A percentile compares a stretch with the other conserved stretches of the same genome.
phyloP scores from a whole-genome alignment of 2,113 vertebrate genomes.

The Pithys albifrons region DNA sequence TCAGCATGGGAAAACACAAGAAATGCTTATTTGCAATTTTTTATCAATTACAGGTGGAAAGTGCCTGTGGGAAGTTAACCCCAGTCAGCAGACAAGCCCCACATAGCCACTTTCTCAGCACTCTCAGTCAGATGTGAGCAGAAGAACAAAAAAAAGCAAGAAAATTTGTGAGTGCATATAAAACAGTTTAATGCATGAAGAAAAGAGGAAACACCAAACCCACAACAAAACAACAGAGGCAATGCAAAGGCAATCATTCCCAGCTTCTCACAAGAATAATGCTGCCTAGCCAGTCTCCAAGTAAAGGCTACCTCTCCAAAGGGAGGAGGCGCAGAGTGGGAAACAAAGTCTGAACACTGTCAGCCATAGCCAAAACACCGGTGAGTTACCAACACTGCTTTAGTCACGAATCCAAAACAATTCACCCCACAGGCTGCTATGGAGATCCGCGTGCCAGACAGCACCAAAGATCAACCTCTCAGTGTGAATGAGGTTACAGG shows the following conservation, averaged over 20 bases:
- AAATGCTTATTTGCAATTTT: background rate
- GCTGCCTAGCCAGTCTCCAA: background rate
- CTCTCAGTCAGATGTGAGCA: background rate
- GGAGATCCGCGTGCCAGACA: background rate
- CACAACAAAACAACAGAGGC: background rate
- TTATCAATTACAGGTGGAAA: background rate
- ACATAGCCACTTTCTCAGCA: background rate
- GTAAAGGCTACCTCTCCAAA: background rate
- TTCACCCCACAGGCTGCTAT: background rate
- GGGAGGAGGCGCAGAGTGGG: background rate
- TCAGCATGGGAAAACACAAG: background rate
- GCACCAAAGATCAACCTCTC: background rate
- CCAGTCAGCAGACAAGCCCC: background rate
- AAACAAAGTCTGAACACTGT: background rate
- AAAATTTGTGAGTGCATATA: background rate
- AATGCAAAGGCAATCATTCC: background rate
- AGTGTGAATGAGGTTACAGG: background rate
- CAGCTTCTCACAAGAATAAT: background rate
- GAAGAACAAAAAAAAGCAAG: background rate
- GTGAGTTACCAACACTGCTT: background rate
- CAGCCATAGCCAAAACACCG: background rate
- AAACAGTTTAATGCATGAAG: background rate
- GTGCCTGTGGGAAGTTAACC: background rate
- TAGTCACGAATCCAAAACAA: background rate
- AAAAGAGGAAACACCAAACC: background rate